Conservation (phyloP, 2,113 vertebrate genomes). For the Tragelaphus strepsiceros region DNA sequence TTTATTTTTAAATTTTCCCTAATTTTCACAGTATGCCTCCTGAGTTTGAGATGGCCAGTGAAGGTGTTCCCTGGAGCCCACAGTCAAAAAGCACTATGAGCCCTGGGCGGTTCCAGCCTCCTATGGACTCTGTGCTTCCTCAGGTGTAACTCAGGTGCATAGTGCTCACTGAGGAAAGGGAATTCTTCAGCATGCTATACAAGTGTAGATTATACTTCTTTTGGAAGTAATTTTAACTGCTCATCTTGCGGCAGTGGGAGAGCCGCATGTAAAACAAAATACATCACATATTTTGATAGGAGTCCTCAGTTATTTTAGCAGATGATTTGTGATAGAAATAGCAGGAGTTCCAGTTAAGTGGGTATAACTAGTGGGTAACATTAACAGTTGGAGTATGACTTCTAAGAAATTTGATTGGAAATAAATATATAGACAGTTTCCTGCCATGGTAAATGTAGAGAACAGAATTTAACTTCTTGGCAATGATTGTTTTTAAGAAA, state of each 20-base stretch:
- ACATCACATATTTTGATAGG: not conserved
- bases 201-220: not conserved
- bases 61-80: not conserved
- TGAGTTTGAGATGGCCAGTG: not conserved
- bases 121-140: not conserved
- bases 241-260: not conserved
- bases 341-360: not conserved
- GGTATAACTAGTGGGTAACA: not conserved
- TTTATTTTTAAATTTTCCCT: not conserved
- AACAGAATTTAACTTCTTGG: not conserved
- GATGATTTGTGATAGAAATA: not conserved
- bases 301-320: not conserved
- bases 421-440: not conserved
- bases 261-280: not conserved
- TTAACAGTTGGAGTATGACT: not conserved
- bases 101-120: not conserved
- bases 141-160: not conserved
- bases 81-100: not conserved
- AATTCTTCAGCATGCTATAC: not conserved
- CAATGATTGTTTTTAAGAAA: not conserved
- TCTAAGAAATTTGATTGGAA: not conserved
- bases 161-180: not conserved
- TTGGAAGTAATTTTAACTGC: not conserved
- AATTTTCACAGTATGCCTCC: not conserved
- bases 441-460: not conserved